A percentile compares a stretch with the other conserved stretches of the same genome.
phyloP scores from a whole-genome alignment of 2,113 vertebrate genomes.

The Cephalopterus ornatus region DNA sequence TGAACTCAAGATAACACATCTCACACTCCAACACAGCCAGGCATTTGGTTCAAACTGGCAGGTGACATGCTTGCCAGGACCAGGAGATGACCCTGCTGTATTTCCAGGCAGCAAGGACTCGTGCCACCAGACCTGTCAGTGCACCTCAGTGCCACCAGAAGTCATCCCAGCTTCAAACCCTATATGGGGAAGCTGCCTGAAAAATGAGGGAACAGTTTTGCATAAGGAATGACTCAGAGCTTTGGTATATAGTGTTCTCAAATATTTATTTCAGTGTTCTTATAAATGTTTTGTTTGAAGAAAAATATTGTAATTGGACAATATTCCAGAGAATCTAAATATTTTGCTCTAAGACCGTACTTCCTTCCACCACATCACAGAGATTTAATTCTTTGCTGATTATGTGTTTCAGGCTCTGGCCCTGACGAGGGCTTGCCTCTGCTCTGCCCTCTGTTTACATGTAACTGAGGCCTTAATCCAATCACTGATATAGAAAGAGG shows the following conservation, averaged over 20 bases:
- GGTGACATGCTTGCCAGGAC: not conserved
- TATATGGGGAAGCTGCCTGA: not conserved
- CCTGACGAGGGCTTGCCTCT: not conserved
- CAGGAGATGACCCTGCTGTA: not conserved
- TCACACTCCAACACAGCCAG: not conserved
- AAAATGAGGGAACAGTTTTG: not conserved
- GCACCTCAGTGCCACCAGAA: not conserved
- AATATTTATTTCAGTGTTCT: slow-evolving; percentile 32
- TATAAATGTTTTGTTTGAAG: slow-evolving; percentile 32
- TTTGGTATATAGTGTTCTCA: slow-evolving; percentile 18
- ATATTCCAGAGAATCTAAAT: slow-evolving; percentile 20
- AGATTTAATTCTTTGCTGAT: not conserved
- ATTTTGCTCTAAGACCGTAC: slow-evolving; percentile 1
- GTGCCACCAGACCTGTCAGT: not conserved
- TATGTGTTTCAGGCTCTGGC: not conserved
- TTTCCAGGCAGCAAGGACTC: not conserved
- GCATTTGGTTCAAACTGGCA: not conserved
- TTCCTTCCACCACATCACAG: not conserved
- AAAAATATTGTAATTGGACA: slow-evolving; percentile 3
- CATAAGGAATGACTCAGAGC: slow-evolving; percentile 14
- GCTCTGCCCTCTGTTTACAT: not conserved
- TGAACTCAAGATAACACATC: not conserved
- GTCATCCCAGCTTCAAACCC: not conserved
- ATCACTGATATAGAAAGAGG: not conserved
- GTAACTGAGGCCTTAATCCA: not conserved